phyloP scores from a whole-genome alignment of 2,797 vertebrate genomes.

The Scomberomorus guttatus region DNA sequence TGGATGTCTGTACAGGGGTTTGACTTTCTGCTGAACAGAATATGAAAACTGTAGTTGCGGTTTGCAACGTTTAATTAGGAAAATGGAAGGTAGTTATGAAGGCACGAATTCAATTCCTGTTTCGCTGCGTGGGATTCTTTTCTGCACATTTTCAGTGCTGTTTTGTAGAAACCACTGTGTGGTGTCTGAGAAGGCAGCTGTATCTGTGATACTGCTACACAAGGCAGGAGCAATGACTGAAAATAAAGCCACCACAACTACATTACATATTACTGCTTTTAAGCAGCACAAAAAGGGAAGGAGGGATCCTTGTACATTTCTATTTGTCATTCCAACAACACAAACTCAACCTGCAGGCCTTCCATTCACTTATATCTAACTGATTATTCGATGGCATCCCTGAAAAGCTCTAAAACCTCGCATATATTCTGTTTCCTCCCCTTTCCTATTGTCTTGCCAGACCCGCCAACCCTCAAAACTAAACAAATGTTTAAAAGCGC shows the following conservation, averaged over 20 bases:
- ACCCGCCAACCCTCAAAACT: background rate
- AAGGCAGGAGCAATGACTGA: slow-evolving; percentile 1
- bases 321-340: background rate
- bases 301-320: background rate
- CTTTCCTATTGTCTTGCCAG: background rate
- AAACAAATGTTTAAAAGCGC: background rate
- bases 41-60: background rate
- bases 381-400: background rate
- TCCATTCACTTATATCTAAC: slow-evolving; percentile 5
- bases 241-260: slow-evolving; percentile 16
- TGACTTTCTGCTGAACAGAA: slow-evolving; percentile 1
- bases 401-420: slow-evolving; percentile 12
- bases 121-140: background rate
- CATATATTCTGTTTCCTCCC: background rate
- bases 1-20: background rate
- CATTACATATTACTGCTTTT: slow-evolving; percentile 10
- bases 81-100: background rate
- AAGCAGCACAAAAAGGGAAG: slow-evolving; percentile 5
- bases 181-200: slow-evolving; percentile 6
- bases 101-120: background rate
- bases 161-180: background rate
- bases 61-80: background rate
- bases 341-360: slow-evolving; percentile 8
- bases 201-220: slow-evolving; percentile 9
- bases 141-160: background rate